Percentiles rank a stretch among this genome's conserved stretches.
Conservation (phyloP, 2,888 invertebrate genomes). For the Schizotus pectinicornis region DNA sequence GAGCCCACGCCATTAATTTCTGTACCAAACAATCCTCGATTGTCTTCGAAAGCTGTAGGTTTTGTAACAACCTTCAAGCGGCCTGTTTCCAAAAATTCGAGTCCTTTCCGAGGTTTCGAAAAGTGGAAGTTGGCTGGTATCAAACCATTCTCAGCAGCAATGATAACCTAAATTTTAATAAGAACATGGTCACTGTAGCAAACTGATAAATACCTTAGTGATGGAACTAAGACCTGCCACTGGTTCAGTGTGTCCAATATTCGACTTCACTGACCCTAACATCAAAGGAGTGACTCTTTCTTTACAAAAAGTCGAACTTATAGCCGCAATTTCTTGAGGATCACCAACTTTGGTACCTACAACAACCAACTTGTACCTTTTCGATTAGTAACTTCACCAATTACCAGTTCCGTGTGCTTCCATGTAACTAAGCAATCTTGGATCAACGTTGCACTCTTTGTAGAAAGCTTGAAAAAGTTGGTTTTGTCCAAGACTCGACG, state of each 20-base stretch:
- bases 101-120: constrained; percentile 62
- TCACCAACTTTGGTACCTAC: constrained; percentile 69
- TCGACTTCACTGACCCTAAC: constrained; percentile 92
- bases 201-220: constrained; percentile 38
- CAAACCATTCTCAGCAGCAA: constrained; percentile 70
- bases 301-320: constrained; percentile 78
- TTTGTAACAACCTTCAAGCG: constrained; percentile 61
- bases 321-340: constrained; percentile 85
- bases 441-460: constrained; percentile 72
- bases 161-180: constrained; percentile 61
- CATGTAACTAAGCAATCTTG: constrained; percentile 73
- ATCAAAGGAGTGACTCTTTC: constrained; percentile 74
- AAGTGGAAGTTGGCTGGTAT: constrained; percentile 77
- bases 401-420: constrained; percentile 84
- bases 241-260: constrained; percentile 91
- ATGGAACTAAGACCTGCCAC: constrained; percentile 81
- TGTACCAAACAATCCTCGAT: constrained; percentile 5
- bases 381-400: constrained; percentile 61
- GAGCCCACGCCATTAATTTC: no score
- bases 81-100: constrained; percentile 61
- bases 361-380: not conserved
- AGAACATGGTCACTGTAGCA: constrained; percentile 41
- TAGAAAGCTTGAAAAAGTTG: constrained; percentile 68
- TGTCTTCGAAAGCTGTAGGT: constrained; percentile 59
- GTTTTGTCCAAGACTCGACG: constrained; percentile 63